A percentile compares a stretch with the other conserved stretches of the same genome.
These are phyloP conservation scores for Sturnira hondurensis DNA, from an alignment of 2,113 vertebrate species.

Conservation along the genomic window DNA sequence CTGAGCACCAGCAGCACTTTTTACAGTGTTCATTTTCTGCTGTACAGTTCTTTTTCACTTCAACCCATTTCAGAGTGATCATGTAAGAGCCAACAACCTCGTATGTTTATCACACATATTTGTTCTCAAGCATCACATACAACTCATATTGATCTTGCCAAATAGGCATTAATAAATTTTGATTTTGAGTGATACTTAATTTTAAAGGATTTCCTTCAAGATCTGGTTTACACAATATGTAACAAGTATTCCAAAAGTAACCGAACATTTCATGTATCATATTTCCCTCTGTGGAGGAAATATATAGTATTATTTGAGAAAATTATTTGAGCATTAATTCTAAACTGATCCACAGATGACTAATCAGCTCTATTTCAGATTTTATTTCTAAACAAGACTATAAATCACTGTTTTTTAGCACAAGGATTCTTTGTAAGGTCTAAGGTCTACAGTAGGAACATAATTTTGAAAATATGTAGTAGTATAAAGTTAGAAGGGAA, in stretches of 20 bases:
- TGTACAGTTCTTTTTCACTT: slow-evolving; percentile 29
- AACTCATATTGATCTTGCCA: neutral
- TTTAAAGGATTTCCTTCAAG: slow-evolving; percentile 36
- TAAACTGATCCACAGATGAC: slow-evolving; percentile 41
- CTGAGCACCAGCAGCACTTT: slow-evolving; percentile 25
- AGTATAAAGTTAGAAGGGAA: neutral
- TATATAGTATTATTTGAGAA: slow-evolving; percentile 18
- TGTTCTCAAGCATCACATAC: neutral
- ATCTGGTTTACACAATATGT: slow-evolving; percentile 32
- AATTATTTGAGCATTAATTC: slow-evolving; percentile 41
- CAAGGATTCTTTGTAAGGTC: neutral
- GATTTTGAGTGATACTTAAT: slow-evolving; percentile 25
- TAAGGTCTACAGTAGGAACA: neutral
- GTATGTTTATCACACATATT: neutral
- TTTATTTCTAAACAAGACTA: slow-evolving; percentile 38
- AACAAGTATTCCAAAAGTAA: slow-evolving; percentile 20
- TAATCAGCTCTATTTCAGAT: slow-evolving; percentile 36
- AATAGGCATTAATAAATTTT: slow-evolving; percentile 18
- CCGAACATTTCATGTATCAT: neutral
- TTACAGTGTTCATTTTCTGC: slow-evolving; percentile 10
- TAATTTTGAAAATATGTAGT: neutral
- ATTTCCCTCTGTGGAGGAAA: neutral
- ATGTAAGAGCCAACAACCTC: neutral
- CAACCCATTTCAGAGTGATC: slow-evolving; percentile 1
- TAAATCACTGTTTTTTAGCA: slow-evolving; percentile 43